phyloP scores from a whole-genome alignment of 2,797 vertebrate species.

The Euthynnus affinis region DNA sequence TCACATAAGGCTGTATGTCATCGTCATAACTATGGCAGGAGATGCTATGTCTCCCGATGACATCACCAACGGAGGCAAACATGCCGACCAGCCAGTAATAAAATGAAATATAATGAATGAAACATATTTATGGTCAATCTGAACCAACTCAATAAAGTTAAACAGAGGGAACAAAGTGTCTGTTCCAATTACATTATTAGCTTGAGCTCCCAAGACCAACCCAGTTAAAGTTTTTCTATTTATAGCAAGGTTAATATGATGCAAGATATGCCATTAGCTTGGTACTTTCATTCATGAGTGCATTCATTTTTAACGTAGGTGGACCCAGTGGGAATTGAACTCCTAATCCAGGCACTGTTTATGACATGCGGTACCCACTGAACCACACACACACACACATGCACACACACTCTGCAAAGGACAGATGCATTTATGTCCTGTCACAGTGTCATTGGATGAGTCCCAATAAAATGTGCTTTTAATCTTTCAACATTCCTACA shows the following conservation, averaged over 20 bases:
- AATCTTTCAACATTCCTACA: slow-evolving; percentile 34
- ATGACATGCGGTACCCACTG: slow-evolving; percentile 24
- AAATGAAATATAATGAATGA: neutral
- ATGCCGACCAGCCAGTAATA: neutral
- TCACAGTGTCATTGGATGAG: slow-evolving; percentile 16
- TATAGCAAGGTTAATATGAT: slow-evolving; percentile 51
- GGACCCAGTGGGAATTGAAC: slow-evolving; percentile 37
- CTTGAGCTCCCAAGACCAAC: slow-evolving; percentile 2
- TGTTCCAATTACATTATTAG: slow-evolving; percentile 4
- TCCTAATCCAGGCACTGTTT: slow-evolving; percentile 47
- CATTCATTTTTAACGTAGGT: slow-evolving; percentile 52
- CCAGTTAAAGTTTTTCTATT: slow-evolving; percentile 37
- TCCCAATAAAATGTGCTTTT: slow-evolving; percentile 43
- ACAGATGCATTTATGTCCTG: slow-evolving; percentile 44
- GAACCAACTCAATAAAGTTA: neutral
- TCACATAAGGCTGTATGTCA: too few relatives aligned
- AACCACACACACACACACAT: slow-evolving; percentile 3
- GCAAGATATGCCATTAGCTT: slow-evolving; percentile 51
- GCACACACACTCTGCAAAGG: slow-evolving; percentile 10
- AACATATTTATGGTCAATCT: neutral
- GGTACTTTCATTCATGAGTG: slow-evolving; percentile 53
- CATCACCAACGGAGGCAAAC: neutral
- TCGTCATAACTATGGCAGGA: neutral
- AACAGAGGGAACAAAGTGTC: slow-evolving; percentile 16
- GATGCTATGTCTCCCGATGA: neutral